Base-by-base conservation (phyloP, 2,888 invertebrate genomes). In the Harmothoe impar region DNA sequence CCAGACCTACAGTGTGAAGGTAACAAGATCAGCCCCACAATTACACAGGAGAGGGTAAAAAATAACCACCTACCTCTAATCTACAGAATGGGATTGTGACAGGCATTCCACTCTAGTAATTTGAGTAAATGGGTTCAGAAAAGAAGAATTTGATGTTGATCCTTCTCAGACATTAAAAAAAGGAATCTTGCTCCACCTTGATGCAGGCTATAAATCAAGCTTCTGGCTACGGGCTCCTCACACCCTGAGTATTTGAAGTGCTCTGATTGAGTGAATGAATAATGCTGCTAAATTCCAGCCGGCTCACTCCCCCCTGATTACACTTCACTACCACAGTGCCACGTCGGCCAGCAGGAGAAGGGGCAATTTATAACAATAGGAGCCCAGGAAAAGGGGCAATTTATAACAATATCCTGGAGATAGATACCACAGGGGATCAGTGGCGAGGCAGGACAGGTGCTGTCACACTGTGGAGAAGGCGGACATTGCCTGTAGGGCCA, bases 251-350 rank as follows among this genome's bases (percentile, higher is more conserved):
- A n/a, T 62, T 62, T 62, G n/a, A 62, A 62, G 62, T 62, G 62
- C 62, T 62, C 62, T 62, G 62, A n/a, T 62, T 62, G 62, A 62
- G 62, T n/a, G 62, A 62, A 62, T 62, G 62, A 62, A 12, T 62
- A 62, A 62, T 62, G 20, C n/a, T 62, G 20, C 23, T 62, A 62
- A 20, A 52, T 52, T 52, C 54, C 54, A 20, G 12, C 62, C 62
- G 20, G n/a, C 62, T 5, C 62, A 62, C 7, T n/a, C 62, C 15
- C 62, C 15, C 23, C 62, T 62, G 62, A 62, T 62, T 62, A 62
- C 20, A 62, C 62, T n/a, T 3, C 62, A 5, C 62, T 15, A 62
- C 62, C 20, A n/a, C 62, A 62, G 62, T 1, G 62, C 12, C 62
- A n/a, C 3, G 62, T n/a, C 7, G 3, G n/a, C 1, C 62, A n/a